Percentiles rank a stretch among this genome's conserved stretches.
Evolutionary conservation across 2,113 vertebrate genomes (phyloP).

Genomic region (Prinia subflava): DNA sequence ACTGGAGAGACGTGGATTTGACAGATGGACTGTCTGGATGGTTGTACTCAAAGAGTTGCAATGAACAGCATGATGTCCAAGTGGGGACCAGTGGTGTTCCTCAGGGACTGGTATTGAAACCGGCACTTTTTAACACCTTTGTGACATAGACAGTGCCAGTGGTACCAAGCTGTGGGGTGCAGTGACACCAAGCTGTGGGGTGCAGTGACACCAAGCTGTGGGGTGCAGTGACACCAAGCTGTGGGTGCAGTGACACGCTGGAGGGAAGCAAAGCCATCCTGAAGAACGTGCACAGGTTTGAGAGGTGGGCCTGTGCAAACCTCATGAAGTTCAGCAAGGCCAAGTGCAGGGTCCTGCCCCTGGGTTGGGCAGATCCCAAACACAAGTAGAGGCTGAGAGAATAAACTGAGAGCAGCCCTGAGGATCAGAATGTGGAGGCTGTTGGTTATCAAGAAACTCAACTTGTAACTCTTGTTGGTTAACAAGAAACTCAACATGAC

Average conservation of each 20-base stretch:
- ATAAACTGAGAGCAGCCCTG: neutral
- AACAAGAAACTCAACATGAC: neutral
- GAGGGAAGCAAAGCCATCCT: neutral
- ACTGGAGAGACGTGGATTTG: neutral
- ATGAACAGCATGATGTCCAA: neutral
- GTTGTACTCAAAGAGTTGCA: neutral
- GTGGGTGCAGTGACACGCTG: neutral
- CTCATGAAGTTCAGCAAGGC: neutral
- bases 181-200: neutral
- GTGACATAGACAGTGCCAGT: too few species aligned
- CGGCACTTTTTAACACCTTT: neutral
- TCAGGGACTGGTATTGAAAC: neutral
- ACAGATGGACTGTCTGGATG: neutral
- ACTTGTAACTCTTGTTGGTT: neutral
- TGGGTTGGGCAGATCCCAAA: neutral
- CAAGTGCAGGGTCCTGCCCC: neutral
- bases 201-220: neutral
- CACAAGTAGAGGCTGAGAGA: neutral
- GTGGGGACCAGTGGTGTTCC: neutral
- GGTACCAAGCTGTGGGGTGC: neutral
- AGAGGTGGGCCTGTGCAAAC: neutral
- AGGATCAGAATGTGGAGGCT: neutral
- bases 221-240: neutral
- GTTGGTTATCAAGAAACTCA: neutral
- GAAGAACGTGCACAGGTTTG: neutral